phyloP scores from a whole-genome alignment of 2,888 invertebrate species.

The Caenorhabditis macrosperma region DNA sequence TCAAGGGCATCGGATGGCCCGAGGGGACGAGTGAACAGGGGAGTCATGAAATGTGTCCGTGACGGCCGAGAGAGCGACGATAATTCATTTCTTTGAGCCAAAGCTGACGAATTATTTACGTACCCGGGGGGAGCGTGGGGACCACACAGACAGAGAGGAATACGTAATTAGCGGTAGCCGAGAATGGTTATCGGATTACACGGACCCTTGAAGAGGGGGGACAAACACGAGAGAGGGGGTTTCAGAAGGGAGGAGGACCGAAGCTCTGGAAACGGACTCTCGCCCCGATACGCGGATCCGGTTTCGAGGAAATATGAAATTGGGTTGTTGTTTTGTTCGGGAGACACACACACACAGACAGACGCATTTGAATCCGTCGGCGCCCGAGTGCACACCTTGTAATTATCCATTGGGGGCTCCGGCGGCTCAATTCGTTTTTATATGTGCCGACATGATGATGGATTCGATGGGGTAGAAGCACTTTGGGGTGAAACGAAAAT shows the following conservation, averaged over 20 bases:
- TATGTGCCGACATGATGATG: constrained; percentile 3
- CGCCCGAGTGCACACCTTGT: constrained; percentile 10
- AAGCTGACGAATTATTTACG: constrained; percentile 32
- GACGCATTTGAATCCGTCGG: neutral
- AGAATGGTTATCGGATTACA: constrained; percentile 52
- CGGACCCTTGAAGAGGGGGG: neutral
- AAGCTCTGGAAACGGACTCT: too few relatives aligned
- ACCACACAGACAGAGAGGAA: constrained; percentile 20
- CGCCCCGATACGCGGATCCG: neutral
- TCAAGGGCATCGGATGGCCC: constrained; percentile 15
- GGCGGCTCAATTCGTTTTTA: neutral
- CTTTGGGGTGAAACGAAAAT: neutral
- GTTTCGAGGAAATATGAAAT: constrained; percentile 14
- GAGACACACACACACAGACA: neutral
- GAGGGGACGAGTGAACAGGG: constrained; percentile 19
- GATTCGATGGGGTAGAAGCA: neutral
- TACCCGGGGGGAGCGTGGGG: neutral
- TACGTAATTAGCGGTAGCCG: constrained; percentile 49
- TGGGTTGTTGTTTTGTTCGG: neutral
- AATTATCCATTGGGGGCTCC: constrained; percentile 16
- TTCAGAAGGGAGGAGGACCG: constrained; percentile 2
- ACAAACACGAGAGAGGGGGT: constrained; percentile 1
- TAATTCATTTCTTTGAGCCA: constrained; percentile 24
- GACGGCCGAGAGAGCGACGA: neutral
- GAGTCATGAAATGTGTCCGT: constrained; percentile 14